Percentiles rank a stretch among this genome's conserved stretches.
Evolutionary conservation across 1,140 invertebrate genomes (phyloP).

Genomic region (Drosophila dunni): DNA sequence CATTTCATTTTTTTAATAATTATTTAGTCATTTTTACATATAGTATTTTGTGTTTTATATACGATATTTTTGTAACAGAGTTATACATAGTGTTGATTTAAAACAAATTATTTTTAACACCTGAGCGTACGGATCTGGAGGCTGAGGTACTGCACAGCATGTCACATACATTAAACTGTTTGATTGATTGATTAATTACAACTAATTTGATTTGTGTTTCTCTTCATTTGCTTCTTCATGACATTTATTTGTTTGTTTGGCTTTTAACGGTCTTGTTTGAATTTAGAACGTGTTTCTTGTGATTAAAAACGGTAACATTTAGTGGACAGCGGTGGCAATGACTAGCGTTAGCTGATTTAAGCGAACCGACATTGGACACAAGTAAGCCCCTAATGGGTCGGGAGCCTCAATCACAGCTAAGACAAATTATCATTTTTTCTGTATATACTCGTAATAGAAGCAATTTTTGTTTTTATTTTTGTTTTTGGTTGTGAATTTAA

Average conservation of each 20-base stretch:
- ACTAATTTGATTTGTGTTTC: conserved; percentile 48
- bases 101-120: conserved; percentile 13
- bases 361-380: conserved; percentile 32
- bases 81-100: conserved; percentile 22
- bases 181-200: conserved; percentile 35
- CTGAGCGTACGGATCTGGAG: conserved; percentile 50
- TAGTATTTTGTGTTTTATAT: conserved; percentile 48
- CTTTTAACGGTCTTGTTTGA: conserved; percentile 12
- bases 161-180: conserved; percentile 48
- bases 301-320: conserved; percentile 40
- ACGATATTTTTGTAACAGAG: conserved; percentile 25
- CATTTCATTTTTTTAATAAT: conserved; percentile 37
- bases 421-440: neutral
- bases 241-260: conserved; percentile 46
- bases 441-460: neutral
- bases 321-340: conserved; percentile 51
- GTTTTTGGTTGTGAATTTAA: conserved; percentile 24
- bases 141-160: conserved; percentile 81
- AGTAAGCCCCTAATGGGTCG: conserved; percentile 1
- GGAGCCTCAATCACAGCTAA: conserved; percentile 6
- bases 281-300: conserved; percentile 28
- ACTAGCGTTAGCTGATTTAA: conserved; percentile 52
- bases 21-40: conserved; percentile 3
- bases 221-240: conserved; percentile 41
- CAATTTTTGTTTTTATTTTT: conserved; percentile 19